Percentiles rank a stretch among this genome's conserved stretches.
Evolutionary conservation across 2,888 invertebrate genomes (phyloP).

Genomic region (Argynnis bischoffii): DNA sequence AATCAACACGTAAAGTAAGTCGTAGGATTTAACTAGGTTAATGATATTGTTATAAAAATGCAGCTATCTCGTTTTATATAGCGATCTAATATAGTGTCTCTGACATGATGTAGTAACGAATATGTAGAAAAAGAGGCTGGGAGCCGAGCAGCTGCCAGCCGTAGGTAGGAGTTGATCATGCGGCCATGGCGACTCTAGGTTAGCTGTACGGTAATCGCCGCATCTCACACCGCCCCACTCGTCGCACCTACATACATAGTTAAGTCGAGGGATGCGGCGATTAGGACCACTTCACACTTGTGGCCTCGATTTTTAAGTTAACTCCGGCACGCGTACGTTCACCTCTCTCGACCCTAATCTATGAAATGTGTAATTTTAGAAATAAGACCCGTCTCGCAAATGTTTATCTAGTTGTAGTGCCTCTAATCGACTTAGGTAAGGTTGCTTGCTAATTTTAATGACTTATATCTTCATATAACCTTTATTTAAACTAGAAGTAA

Average conservation of each 20-base stretch:
- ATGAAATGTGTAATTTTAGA: slow-evolving; percentile 78
- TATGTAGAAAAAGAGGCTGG: slow-evolving; percentile 68
- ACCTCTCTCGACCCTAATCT: slow-evolving; percentile 68
- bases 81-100: slow-evolving; percentile 39
- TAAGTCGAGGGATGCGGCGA: slow-evolving; percentile 55
- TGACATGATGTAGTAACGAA: slow-evolving; percentile 61
- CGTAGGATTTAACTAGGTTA: slow-evolving; percentile 25
- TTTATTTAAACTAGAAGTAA: slow-evolving; percentile 50
- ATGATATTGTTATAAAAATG: slow-evolving; percentile 19
- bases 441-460: slow-evolving; percentile 61
- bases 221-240: slow-evolving; percentile 47
- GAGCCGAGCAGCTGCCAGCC: slow-evolving; percentile 64
- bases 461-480: slow-evolving; percentile 55
- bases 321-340: slow-evolving; percentile 51
- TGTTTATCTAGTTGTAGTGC: slow-evolving; percentile 41
- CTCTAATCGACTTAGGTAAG: slow-evolving; percentile 52
- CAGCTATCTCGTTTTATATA: slow-evolving; percentile 40
- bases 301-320: slow-evolving; percentile 79
- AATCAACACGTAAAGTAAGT: slow-evolving; percentile 21
- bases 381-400: slow-evolving; percentile 44
- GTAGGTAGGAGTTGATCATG: slow-evolving; percentile 65
- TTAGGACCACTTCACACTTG: slow-evolving; percentile 47
- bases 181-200: slow-evolving; percentile 78
- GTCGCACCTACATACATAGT: slow-evolving; percentile 13
- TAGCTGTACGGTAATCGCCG: slow-evolving; percentile 63